phyloP scores from a whole-genome alignment of 1,140 invertebrate species.

The Zaprionus lachaisei region DNA sequence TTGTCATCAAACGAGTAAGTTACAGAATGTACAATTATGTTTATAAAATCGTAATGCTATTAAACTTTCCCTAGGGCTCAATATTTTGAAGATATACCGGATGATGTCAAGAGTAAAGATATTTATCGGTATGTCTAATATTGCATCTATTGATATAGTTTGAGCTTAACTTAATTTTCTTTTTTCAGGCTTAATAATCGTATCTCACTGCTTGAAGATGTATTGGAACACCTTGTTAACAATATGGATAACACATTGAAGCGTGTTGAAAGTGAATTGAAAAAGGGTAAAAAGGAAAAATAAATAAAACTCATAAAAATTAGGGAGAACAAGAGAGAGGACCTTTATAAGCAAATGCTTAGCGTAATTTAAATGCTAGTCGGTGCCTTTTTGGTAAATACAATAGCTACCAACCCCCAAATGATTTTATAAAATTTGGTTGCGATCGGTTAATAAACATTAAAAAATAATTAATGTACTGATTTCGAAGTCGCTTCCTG shows the following conservation, averaged over 20 bases:
- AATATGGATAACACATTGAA: constrained; percentile 72
- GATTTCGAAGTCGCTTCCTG: too few species aligned
- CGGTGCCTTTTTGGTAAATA: too few species aligned
- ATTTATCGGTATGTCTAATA: constrained; percentile 44
- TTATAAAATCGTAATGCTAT: background rate
- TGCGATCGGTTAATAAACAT: too few species aligned
- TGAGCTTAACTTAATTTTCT: background rate
- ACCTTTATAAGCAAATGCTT: background rate
- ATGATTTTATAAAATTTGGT: too few species aligned
- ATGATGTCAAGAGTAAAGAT: constrained; percentile 46
- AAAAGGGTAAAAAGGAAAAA: background rate
- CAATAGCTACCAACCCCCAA: too few species aligned
- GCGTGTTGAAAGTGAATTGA: constrained; percentile 54
- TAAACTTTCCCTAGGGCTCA: constrained; percentile 30
- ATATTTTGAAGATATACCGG: constrained; percentile 61
- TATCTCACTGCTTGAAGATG: constrained; percentile 65
- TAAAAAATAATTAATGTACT: too few species aligned
- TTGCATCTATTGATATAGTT: background rate
- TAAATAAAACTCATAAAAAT: too few species aligned
- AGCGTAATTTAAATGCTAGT: too few species aligned
- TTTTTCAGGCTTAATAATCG: constrained; percentile 64
- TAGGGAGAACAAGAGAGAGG: background rate
- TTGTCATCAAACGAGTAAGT: constrained; percentile 55
- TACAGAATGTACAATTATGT: background rate
- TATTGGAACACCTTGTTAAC: constrained; percentile 67